Evolutionary conservation across 2,888 invertebrate genomes (phyloP).

Genomic region (Teleogryllus oceanicus): DNA sequence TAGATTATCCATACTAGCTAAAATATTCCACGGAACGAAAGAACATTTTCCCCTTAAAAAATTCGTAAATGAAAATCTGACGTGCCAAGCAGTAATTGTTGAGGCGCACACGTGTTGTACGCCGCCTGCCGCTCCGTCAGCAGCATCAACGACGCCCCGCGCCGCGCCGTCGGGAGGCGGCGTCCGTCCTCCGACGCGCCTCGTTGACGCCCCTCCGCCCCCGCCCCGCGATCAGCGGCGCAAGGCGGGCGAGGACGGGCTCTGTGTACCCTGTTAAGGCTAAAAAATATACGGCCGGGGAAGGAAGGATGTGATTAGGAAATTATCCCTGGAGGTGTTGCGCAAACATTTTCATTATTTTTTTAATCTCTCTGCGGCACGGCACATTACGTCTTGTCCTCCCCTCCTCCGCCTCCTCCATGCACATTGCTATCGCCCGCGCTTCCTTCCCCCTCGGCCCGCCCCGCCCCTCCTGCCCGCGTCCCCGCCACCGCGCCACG

Average conservation of each 20-base stretch:
- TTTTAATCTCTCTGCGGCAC: slow-evolving; percentile 30
- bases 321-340: slow-evolving; percentile 31
- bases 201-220: neutral
- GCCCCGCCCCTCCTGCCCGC: neutral
- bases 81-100: too few species aligned
- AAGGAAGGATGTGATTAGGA: slow-evolving; percentile 29
- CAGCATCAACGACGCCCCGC: neutral
- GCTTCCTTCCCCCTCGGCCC: neutral
- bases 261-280: neutral
- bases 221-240: neutral
- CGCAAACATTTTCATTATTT: slow-evolving; percentile 32
- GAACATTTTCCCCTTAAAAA: too few species aligned
- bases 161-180: neutral
- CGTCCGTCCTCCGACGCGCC: neutral
- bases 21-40: too few species aligned
- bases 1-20: too few species aligned
- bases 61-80: too few species aligned
- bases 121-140: neutral
- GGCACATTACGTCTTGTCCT: slow-evolving; percentile 26
- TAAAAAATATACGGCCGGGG: slow-evolving; percentile 12
- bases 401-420: neutral
- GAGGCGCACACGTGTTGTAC: too few species aligned
- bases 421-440: slow-evolving; percentile 3
- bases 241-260: neutral
- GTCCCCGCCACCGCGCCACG: neutral